phyloP scores from a whole-genome alignment of 2,888 invertebrate species.

The Tortrix viridana region DNA sequence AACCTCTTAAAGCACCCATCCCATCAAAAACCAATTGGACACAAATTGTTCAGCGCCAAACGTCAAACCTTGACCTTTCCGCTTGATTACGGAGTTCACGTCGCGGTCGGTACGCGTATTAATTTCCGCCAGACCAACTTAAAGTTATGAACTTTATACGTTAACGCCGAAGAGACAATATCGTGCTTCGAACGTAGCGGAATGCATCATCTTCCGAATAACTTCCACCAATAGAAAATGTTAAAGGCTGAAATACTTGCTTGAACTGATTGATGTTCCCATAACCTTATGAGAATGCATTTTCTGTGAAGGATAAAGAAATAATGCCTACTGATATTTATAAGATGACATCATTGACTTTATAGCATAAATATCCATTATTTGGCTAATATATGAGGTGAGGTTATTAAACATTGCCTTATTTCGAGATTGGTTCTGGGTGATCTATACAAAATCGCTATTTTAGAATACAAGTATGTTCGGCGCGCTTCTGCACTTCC shows the following conservation, averaged over 20 bases:
- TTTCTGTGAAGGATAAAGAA: conserved; percentile 28
- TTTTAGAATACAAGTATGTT: too few relatives aligned
- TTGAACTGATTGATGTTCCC: conserved; percentile 68
- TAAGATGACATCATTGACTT: too few relatives aligned
- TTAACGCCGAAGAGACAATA: conserved; percentile 51
- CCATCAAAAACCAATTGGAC: conserved; percentile 74
- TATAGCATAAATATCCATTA: too few relatives aligned
- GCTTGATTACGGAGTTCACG: conserved; percentile 61
- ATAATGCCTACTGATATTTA: too few relatives aligned
- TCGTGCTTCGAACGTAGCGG: conserved; percentile 42
- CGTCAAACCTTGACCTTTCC: conserved; percentile 74
- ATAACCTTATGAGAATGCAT: conserved; percentile 63
- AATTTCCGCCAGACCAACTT: conserved; percentile 49
- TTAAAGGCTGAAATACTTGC: conserved; percentile 62
- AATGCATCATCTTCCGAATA: conserved; percentile 63
- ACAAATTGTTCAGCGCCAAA: conserved; percentile 69
- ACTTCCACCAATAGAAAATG: conserved; percentile 59
- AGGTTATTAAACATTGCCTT: too few relatives aligned
- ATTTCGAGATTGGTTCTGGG: too few relatives aligned
- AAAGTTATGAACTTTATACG: conserved; percentile 54
- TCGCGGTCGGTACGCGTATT: conserved; percentile 61
- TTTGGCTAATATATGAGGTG: too few relatives aligned
- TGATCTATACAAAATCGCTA: too few relatives aligned
- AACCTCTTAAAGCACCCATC: conserved; percentile 63
- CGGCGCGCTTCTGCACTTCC: too few relatives aligned